Evolutionary conservation across 1,140 invertebrate genomes (phyloP).

Genomic region (Marisa cornuarietis): DNA sequence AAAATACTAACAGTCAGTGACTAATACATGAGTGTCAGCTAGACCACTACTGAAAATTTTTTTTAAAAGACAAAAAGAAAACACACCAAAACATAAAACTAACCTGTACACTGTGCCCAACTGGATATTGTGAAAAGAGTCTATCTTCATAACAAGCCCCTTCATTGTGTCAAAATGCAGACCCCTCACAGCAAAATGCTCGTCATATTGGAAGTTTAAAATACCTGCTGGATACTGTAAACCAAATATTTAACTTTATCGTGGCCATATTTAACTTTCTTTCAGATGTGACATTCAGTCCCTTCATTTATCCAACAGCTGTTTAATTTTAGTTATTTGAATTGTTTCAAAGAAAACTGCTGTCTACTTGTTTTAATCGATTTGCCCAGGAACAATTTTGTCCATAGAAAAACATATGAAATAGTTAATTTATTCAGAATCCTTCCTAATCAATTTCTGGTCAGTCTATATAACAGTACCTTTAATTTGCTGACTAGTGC

Average conservation of each 20-base stretch:
- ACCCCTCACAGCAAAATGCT: constrained; percentile 90
- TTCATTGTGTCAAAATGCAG: constrained; percentile 97
- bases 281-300: neutral
- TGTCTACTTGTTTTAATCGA: no score
- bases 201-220: constrained; percentile 77
- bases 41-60: neutral
- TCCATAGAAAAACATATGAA: no score
- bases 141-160: constrained; percentile 92
- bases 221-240: constrained; percentile 92
- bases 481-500: constrained; percentile 88
- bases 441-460: no score
- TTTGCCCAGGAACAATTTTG: no score
- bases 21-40: neutral
- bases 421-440: no score
- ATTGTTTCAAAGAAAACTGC: neutral
- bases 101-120: constrained; percentile 90
- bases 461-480: constrained; percentile 68
- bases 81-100: neutral
- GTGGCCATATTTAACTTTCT: neutral
- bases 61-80: constrained; percentile 10
- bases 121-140: constrained; percentile 96
- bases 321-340: neutral
- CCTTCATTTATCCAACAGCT: neutral
- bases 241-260: constrained; percentile 18
- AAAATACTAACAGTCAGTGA: neutral